phyloP scores from a whole-genome alignment of 2,888 invertebrate species.

The Hydroisotoma schaefferi region DNA sequence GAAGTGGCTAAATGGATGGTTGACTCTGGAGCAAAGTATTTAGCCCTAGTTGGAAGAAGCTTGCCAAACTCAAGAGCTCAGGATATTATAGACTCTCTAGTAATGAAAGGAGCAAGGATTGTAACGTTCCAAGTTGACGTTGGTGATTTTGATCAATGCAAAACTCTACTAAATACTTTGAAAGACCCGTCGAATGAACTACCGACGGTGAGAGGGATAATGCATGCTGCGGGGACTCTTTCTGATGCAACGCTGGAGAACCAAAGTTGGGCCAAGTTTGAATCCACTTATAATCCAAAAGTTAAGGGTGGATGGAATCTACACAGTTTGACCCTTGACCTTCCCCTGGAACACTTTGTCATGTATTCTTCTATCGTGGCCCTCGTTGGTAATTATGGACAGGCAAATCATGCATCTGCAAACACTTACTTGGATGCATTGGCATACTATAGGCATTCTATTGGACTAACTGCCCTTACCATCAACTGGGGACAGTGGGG shows the following conservation, averaged over 20 bases:
- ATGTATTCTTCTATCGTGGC: slow-evolving; percentile 28
- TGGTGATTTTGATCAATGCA: slow-evolving; percentile 29
- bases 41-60: slow-evolving; percentile 32
- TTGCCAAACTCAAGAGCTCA: slow-evolving; percentile 22
- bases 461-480: slow-evolving; percentile 25
- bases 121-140: slow-evolving; percentile 23
- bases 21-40: slow-evolving; percentile 21
- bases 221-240: slow-evolving; percentile 29
- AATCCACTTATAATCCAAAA: slow-evolving; percentile 24
- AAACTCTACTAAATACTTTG: slow-evolving; percentile 21
- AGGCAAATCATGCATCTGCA: slow-evolving; percentile 28
- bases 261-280: slow-evolving; percentile 29
- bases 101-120: slow-evolving; percentile 18
- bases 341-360: slow-evolving; percentile 30
- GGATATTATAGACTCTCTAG: slow-evolving; percentile 22
- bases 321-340: slow-evolving; percentile 27
- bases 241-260: slow-evolving; percentile 25
- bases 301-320: slow-evolving; percentile 32
- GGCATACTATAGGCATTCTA: slow-evolving; percentile 21
- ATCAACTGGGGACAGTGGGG: slow-evolving; percentile 39
- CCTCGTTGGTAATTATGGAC: slow-evolving; percentile 26
- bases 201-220: slow-evolving; percentile 28
- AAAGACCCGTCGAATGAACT: slow-evolving; percentile 3
- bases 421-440: slow-evolving; percentile 28
- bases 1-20: slow-evolving; percentile 25